These are phyloP conservation scores for Sterrhoptilus dennistouni DNA, from an alignment of 2,113 vertebrate species.

Conservation along the genomic window DNA sequence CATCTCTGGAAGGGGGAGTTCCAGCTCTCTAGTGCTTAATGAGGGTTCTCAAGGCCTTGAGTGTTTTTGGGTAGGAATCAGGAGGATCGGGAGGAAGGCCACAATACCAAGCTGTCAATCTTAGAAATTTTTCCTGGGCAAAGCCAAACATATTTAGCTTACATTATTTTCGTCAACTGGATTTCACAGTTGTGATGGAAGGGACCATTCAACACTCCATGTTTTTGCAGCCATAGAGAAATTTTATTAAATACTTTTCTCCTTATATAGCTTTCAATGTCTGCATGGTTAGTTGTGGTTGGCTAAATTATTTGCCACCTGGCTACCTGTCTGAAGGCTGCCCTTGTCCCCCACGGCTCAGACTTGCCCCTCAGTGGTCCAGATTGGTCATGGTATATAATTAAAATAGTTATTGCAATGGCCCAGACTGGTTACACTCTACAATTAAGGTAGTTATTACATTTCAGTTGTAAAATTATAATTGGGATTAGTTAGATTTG, in stretches of 20 bases:
- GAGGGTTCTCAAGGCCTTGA: too few relatives aligned
- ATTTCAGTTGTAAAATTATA: not conserved
- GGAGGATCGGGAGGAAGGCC: too few relatives aligned
- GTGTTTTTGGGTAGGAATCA: too few relatives aligned
- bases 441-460: not conserved
- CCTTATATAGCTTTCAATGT: not conserved
- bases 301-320: not conserved
- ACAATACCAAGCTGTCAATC: too few relatives aligned
- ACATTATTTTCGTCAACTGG: too few relatives aligned
- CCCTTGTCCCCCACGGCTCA: not conserved
- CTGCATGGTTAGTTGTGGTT: not conserved
- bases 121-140: too few relatives aligned
- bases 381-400: not conserved
- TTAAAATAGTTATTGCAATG: not conserved
- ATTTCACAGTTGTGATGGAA: accelerated
- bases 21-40: too few relatives aligned
- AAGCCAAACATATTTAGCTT: too few relatives aligned
- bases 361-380: not conserved
- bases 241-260: not conserved
- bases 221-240: not conserved
- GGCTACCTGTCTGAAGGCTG: not conserved
- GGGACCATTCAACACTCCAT: not conserved
- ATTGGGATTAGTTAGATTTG: not conserved
- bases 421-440: not conserved
- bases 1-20: too few relatives aligned